phyloP scores from a whole-genome alignment of 2,888 invertebrate genomes.

The Pristionchus mayeri region DNA sequence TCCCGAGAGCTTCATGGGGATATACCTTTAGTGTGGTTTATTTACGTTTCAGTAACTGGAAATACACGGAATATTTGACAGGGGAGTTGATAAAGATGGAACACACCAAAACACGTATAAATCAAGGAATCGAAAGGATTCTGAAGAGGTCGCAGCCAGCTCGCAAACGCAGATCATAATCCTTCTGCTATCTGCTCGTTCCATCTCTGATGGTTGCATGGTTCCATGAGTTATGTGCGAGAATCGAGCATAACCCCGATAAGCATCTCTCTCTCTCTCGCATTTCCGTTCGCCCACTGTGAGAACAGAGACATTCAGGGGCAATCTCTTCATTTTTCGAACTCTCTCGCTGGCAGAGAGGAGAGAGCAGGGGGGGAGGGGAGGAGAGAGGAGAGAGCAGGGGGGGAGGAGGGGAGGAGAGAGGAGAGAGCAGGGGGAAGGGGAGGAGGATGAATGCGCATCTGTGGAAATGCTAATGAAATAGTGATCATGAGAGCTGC shows the following conservation, averaged over 20 bases:
- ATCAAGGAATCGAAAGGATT: too few species aligned
- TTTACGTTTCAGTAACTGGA: too few species aligned
- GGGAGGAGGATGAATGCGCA: not conserved
- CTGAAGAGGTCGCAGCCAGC: not conserved
- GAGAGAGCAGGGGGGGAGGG: not conserved
- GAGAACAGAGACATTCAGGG: constrained; percentile 14
- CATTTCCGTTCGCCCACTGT: constrained; percentile 29
- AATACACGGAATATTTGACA: too few species aligned
- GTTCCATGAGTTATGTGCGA: constrained; percentile 34
- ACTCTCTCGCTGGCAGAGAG: not conserved
- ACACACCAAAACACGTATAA: too few species aligned
- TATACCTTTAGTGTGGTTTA: too few species aligned
- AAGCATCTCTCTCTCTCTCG: constrained; percentile 37
- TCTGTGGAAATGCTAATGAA: constrained; percentile 36
- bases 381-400: not conserved
- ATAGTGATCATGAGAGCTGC: constrained; percentile 13
- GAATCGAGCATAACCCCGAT: constrained; percentile 31
- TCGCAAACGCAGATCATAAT: not conserved
- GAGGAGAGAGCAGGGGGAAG: not conserved
- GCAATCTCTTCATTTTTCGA: not conserved
- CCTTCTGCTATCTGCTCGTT: not conserved
- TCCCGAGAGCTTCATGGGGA: too few species aligned
- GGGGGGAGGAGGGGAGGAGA: too few species aligned
- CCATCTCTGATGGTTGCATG: constrained; percentile 28
- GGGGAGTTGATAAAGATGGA: too few species aligned